Evolutionary conservation across 2,113 vertebrate species (phyloP), one percentile per base, ranked within the genome.

Genomic region (Rhagologus leucostigma): DNA sequence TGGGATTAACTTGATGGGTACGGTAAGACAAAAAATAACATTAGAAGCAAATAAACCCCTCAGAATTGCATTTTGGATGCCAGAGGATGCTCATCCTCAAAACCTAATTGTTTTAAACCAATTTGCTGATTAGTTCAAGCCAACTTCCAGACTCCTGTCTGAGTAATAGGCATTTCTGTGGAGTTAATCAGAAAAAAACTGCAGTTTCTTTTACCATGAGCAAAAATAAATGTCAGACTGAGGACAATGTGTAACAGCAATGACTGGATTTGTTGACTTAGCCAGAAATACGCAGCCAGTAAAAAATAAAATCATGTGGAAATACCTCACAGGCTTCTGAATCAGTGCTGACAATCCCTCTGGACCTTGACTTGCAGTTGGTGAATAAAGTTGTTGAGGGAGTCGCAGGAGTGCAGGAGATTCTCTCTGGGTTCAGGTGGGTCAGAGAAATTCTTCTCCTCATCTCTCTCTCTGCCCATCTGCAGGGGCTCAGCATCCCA

Each of bases 181-280:
- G 47, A 81, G 62, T 95, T 94, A 90, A 81, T 96, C 62, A 64
- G 83, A 90, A 93, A 90, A 90, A 76, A 94, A 68, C 37, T 92
- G 62, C 37, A 81, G 32, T 92, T 77, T 74, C 73, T 92, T 90
- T 75, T 75, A 90, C 46, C 18, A 39, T 75, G 64, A 88, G 65
- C 65, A 79, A 64, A 95, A 94, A 84, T 70, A 90, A 68, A 76
- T 83, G 64, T 75, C 39, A 75, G 65, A 39, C 64, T 33, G 41
- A 94, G 80, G 76, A 93, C 90, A 93, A 81, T 71, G n/a, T 76
- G 88, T 95, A 87, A 92, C 87, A 95, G 83, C 76, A 75, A 39
- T 93, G 88, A 93, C 88, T 90, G 64, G 41, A 18, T 90, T 68
- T 88, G 47, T 95, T 93, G 96, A 67, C 44, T 92, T 94, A 93